These are phyloP conservation scores for Hestina assimilis DNA, from an alignment of 1,140 invertebrate species.

Conservation along the genomic window DNA sequence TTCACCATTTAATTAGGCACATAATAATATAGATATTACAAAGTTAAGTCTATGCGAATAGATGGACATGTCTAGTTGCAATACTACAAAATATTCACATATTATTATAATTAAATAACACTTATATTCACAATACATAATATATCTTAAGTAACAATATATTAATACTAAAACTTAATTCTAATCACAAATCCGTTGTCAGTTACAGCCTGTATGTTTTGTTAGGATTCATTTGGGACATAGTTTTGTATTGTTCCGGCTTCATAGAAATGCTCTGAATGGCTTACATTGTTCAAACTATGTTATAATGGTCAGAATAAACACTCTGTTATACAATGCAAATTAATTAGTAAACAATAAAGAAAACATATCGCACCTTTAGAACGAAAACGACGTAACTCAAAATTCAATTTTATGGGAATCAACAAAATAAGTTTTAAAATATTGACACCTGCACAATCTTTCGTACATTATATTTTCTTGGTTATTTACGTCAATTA, in stretches of 20 bases:
- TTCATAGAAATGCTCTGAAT: not conserved
- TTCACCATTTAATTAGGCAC: too few relatives aligned
- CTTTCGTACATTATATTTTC: too few relatives aligned
- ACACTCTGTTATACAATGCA: not conserved
- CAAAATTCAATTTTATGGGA: too few relatives aligned
- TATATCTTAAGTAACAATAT: constrained; percentile 55
- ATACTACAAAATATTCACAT: constrained; percentile 65
- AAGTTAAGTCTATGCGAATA: constrained; percentile 40
- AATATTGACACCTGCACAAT: too few relatives aligned
- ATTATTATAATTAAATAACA: constrained; percentile 69
- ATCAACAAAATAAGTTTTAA: too few relatives aligned
- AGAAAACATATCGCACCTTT: too few relatives aligned
- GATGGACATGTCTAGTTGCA: constrained; percentile 50
- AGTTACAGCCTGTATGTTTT: constrained; percentile 67
- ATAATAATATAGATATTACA: constrained; percentile 36
- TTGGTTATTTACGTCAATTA: too few relatives aligned
- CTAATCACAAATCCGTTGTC: constrained; percentile 75
- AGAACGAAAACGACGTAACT: too few relatives aligned
- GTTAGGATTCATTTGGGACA: constrained; percentile 47
- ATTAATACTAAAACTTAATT: constrained; percentile 41
- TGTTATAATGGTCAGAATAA: constrained; percentile 24
- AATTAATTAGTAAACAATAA: not conserved
- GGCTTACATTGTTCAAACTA: constrained; percentile 1
- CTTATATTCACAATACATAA: constrained; percentile 55
- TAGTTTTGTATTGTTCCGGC: constrained; percentile 11